Base-by-base conservation (phyloP, 1,140 invertebrate species). In the Euura lappo region DNA sequence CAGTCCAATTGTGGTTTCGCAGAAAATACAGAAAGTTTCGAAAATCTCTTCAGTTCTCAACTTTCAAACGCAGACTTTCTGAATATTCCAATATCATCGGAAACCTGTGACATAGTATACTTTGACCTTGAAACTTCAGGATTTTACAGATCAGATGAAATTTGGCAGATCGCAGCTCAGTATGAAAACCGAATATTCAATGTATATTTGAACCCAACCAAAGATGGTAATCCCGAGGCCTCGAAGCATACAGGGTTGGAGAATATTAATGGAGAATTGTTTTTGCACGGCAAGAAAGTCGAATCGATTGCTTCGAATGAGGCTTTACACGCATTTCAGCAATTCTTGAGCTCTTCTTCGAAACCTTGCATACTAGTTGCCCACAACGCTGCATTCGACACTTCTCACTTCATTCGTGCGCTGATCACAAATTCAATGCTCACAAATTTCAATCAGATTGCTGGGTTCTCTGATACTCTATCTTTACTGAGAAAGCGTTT, bases 51-150 rank as follows among this genome's bases (percentile, higher is more conserved):
- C 47, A 11, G 6, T 6, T 51, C 47, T 51, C 11, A 7, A 7
- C 47, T 51, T 51, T 51, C 47, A 6, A 11, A 51, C 11, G 47
- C 6, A 5, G 47, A 51, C 47, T 51, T 51, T 11, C 47, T 51
- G 11, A 51, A 69, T 43, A 65, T 70, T 70, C 13, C 28, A 45
- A 64, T 51, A 45, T 11, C 46, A 11, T 6, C 44, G 8, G 42
- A 66, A 72, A 46, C 45, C 46, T 73, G 60, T 13, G 45, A 10
- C 45, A n/a, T 73, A 2, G 72, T 77, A 7, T 77, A 67, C 73
- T 79, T 77, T 45, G 78, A 79, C 69, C 71, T 77, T 44, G 74
- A 77, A 70, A 79, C 78, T 0, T 75, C 76, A 13, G 76, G 73
- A 66, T 71, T 77, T 10, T 46, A 60, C 6, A 46, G 28, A 45